Evolutionary conservation across 2,797 vertebrate species (phyloP), one percentile per base, ranked within the genome.

Genomic region (Trachurus trachurus): DNA sequence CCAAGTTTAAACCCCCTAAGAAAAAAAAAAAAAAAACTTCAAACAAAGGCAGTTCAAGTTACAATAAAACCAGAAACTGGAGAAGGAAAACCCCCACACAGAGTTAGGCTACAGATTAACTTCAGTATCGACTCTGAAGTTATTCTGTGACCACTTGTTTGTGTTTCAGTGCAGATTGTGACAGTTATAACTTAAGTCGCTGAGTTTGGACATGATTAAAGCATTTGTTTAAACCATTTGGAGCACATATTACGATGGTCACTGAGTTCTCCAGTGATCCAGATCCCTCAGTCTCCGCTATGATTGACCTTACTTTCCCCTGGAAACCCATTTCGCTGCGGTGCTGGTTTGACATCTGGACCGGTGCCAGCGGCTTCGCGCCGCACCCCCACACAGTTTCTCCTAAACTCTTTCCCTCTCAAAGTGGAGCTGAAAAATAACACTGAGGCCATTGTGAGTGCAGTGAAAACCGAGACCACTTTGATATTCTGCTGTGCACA

Each of bases 221-320:
- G 47, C 4, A n/a, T 66, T 62, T 45, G 50, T 72, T 66, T 34
- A n/a, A 71, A 77, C 26, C 29, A 10, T 31, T 69, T 63, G 1
- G 11, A 74, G 47, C 13, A 9, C 42, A 60, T 39, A 40, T 29
- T 39, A 3, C 9, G 47, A 67, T 76, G 81, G 70, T 75, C 86
- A 78, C 26, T 1, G 71, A 65, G 82, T 77, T 86, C 64, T 74
- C 37, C 19, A 8, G 49, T 60, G 40, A 74, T 68, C n/a, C 53
- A 53, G 59, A 69, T 77, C 72, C 58, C 31, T 80, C 31, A 4
- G 68, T 65, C 80, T 81, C 71, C 17, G 76, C 71, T 62, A 16
- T 70, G 83, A 68, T 75, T 92, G 91, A 94, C 89, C 90, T 86
- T 80, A 87, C 78, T 81, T 92, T 93, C 82, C 89, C 82, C 87